Base-by-base conservation (phyloP, 2,888 invertebrate genomes). In the Lomographa bimaculata region DNA sequence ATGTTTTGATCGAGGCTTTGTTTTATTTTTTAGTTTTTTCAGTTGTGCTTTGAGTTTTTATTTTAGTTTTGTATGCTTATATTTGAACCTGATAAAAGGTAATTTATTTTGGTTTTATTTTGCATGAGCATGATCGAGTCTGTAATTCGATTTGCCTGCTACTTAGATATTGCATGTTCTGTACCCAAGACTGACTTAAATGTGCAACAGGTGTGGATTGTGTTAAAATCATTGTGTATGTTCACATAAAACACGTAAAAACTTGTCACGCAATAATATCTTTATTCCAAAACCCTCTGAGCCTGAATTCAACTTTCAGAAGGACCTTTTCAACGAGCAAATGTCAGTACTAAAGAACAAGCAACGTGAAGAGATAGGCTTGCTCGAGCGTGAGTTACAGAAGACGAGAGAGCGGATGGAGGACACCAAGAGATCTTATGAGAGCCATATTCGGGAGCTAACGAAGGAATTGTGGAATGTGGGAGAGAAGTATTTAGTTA, bases 241-340 rank as follows among this genome's bases (percentile, higher is more conserved):
- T n/a, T n/a, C n/a, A n/a, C n/a, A n/a, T n/a, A n/a, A n/a, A n/a
- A n/a, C n/a, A n/a, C n/a, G n/a, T n/a, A n/a, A n/a, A n/a, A n/a
- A n/a, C n/a, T n/a, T n/a, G n/a, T n/a, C n/a, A n/a, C n/a, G n/a
- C n/a, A n/a, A n/a, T n/a, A n/a, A n/a, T n/a, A n/a, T n/a, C n/a
- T n/a, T n/a, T n/a, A n/a, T n/a, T n/a, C n/a, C n/a, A n/a, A n/a
- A n/a, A n/a, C n/a, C n/a, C n/a, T n/a, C n/a, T n/a, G n/a, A n/a
- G n/a, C n/a, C n/a, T n/a, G n/a, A n/a, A n/a, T n/a, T n/a, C n/a
- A 5, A 24, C 50, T 81, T 89, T 55, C 82, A 91, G 92, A 89
- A 91, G 65, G 86, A 91, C 71, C 68, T 92, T 5, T 94, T 92
- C 63, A 90, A 91, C 47, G 92, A 92, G 55, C 92, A 93, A 67